Conservation (phyloP, 2,113 vertebrate genomes). For the Circaetus cinerascens region DNA sequence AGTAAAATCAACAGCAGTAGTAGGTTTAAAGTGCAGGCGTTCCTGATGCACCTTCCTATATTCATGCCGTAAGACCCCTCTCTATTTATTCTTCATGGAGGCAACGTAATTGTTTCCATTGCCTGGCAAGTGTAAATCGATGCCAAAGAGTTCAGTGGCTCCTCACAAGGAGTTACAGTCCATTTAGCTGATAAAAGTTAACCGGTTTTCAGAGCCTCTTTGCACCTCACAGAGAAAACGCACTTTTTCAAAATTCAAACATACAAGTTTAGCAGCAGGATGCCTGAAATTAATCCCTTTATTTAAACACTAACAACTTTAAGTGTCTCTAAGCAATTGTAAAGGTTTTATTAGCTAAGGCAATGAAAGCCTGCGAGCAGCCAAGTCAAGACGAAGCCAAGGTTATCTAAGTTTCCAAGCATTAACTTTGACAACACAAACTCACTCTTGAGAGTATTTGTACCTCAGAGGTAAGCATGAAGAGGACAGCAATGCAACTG, state of each 20-base stretch:
- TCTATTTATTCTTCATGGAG: neutral
- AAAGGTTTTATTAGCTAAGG: neutral
- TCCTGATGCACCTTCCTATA: neutral
- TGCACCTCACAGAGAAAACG: neutral
- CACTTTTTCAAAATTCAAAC: neutral
- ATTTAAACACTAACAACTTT: conserved; percentile 20
- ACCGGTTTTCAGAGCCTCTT: neutral
- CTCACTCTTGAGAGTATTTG: neutral
- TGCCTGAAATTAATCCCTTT: conserved; percentile 12
- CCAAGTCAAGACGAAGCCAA: neutral
- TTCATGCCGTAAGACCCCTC: neutral
- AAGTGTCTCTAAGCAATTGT: conserved; percentile 7
- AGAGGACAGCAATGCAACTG: neutral
- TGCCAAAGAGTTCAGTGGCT: neutral
- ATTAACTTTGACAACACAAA: neutral
- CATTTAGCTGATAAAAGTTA: neutral
- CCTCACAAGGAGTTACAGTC: neutral
- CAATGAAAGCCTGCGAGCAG: neutral
- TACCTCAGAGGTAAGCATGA: neutral
- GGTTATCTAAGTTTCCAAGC: neutral
- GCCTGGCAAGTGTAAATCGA: neutral
- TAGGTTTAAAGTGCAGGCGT: neutral
- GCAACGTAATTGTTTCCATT: neutral
- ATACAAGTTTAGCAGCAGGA: neutral
- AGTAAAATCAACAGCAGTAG: neutral